Conservation (phyloP, 2,113 vertebrate species). For the Charadrius vociferus region DNA sequence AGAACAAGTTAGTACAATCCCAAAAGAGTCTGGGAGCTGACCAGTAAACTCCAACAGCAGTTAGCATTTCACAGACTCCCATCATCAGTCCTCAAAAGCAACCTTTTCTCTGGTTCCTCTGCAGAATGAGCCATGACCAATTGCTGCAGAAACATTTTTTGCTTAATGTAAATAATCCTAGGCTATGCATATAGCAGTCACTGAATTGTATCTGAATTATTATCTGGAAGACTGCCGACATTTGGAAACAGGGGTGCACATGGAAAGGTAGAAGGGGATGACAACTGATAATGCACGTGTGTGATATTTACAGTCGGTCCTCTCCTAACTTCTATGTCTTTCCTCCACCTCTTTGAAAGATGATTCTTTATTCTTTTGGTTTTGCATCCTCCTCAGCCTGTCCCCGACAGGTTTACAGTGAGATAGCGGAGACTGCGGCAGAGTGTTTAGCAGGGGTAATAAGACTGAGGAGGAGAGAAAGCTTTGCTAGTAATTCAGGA, state of each 20-base stretch:
- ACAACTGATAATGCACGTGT: accelerated
- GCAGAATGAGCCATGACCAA: not conserved
- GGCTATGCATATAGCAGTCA: not conserved
- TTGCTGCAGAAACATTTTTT: not conserved
- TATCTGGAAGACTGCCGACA: not conserved
- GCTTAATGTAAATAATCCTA: not conserved
- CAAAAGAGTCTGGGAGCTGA: not conserved
- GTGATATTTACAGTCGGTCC: not conserved
- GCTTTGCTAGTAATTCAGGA: not conserved
- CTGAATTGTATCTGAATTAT: not conserved
- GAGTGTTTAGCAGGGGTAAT: not conserved
- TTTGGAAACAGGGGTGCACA: not conserved
- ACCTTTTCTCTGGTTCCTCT: not conserved
- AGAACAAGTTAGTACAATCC: not conserved
- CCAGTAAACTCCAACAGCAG: not conserved
- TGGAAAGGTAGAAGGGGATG: not conserved
- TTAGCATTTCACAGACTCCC: not conserved
- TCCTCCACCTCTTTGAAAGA: not conserved
- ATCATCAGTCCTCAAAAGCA: not conserved
- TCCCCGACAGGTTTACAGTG: not conserved
- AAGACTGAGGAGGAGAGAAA: not conserved
- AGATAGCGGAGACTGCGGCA: not conserved
- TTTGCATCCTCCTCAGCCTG: not conserved
- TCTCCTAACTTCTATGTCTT: not conserved
- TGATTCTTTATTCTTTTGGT: not conserved